Evolutionary conservation across 2,113 vertebrate species (phyloP).

Genomic region (Sciurus niger): DNA sequence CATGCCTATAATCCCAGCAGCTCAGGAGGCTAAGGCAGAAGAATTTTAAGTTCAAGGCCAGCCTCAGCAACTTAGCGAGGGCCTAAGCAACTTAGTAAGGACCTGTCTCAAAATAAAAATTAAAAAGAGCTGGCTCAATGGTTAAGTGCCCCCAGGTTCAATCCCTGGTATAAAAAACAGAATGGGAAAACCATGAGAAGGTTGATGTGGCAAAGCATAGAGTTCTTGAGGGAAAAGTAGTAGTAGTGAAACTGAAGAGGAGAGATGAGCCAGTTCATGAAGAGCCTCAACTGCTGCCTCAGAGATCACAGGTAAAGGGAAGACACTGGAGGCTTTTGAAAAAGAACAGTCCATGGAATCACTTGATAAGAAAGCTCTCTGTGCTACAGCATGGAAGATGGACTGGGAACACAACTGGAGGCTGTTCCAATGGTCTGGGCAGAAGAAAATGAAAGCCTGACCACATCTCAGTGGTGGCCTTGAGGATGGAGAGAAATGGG

Average conservation of each 20-base stretch:
- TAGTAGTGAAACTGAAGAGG: background rate
- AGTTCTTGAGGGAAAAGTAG: background rate
- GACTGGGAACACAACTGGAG: background rate
- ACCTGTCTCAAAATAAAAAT: no score
- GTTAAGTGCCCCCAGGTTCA: no score
- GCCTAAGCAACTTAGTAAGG: no score
- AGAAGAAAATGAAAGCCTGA: background rate
- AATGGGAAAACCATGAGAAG: background rate
- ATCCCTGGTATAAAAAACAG: no score
- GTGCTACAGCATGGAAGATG: background rate
- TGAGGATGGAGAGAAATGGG: constrained; percentile 46
- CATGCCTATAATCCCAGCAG: no score
- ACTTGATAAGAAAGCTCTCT: constrained; percentile 26
- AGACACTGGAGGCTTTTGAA: background rate
- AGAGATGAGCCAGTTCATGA: background rate
- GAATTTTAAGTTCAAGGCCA: no score
- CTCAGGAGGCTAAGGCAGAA: no score
- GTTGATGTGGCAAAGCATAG: background rate
- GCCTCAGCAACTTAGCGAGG: no score
- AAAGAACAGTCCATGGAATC: background rate
- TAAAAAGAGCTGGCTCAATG: no score
- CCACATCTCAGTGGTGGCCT: background rate
- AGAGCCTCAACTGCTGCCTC: background rate
- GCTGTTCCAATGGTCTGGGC: background rate
- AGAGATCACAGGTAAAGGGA: background rate